phyloP scores from a whole-genome alignment of 2,888 invertebrate species.

The Mellilla xanthometata region DNA sequence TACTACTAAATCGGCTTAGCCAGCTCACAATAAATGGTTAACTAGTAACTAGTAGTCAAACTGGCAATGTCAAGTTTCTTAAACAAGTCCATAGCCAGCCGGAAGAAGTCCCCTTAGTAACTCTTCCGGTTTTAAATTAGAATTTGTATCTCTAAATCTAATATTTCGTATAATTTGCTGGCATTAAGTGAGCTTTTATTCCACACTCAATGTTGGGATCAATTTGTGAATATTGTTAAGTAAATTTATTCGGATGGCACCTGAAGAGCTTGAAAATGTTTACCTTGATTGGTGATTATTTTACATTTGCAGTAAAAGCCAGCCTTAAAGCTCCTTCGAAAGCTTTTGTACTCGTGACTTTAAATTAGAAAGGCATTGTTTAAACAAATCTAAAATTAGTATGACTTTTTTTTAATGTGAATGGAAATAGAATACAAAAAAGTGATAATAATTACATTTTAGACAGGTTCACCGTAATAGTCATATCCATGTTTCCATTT shows the following conservation, averaged over 20 bases:
- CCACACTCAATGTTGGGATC: slow-evolving; percentile 33
- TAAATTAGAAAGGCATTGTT: not conserved
- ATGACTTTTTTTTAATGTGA: no score
- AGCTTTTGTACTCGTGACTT: slow-evolving; percentile 19
- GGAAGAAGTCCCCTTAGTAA: no score
- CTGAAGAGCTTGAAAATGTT: slow-evolving; percentile 37
- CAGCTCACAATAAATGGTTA: no score
- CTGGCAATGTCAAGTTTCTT: no score
- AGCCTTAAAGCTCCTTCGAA: slow-evolving; percentile 22
- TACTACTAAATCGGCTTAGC: no score
- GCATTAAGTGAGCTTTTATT: slow-evolving; percentile 35
- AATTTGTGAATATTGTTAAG: slow-evolving; percentile 45
- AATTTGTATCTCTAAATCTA: slow-evolving; percentile 15
- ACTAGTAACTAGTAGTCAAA: no score
- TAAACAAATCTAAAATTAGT: no score
- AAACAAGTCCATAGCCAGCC: no score
- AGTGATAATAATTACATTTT: no score
- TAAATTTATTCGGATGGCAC: slow-evolving; percentile 44
- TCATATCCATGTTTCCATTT: no score
- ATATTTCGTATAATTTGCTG: slow-evolving; percentile 27
- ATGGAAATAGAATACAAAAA: no score
- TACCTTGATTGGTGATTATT: slow-evolving; percentile 45
- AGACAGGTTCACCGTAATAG: no score
- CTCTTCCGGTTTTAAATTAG: slow-evolving; percentile 15
- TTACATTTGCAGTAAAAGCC: slow-evolving; percentile 30